These are phyloP conservation scores for Cecidostiba fungosa DNA, from an alignment of 2,888 invertebrate species.

Conservation along the genomic window DNA sequence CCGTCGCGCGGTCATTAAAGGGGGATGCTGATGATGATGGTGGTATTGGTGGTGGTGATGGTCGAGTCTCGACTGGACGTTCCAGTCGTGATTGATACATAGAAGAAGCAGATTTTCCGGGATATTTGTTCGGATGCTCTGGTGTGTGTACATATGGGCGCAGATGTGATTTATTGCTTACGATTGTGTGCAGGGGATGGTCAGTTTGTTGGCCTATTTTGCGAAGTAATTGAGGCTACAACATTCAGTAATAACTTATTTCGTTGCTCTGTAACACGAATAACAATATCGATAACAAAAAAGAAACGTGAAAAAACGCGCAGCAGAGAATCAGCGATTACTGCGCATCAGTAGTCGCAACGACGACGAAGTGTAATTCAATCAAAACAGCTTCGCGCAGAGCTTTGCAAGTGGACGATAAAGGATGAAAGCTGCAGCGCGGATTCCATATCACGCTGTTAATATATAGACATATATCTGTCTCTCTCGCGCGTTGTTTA, in stretches of 20 bases:
- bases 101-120: conserved; percentile 4
- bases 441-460: not conserved
- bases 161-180: not conserved
- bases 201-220: not conserved
- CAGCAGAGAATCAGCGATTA: not conserved
- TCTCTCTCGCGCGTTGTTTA: not conserved
- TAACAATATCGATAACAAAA: not conserved
- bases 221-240: too few relatives aligned
- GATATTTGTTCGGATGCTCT: not conserved
- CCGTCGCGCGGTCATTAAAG: not conserved
- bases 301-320: not conserved
- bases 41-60: not conserved
- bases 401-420: conserved; percentile 1
- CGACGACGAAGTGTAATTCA: conserved; percentile 21
- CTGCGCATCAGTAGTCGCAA: not conserved
- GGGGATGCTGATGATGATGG: not conserved
- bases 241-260: too few relatives aligned
- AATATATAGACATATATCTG: not conserved
- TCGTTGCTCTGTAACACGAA: too few relatives aligned
- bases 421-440: conserved; percentile 1
- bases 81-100: conserved; percentile 16
- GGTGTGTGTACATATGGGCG: too few relatives aligned
- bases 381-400: not conserved
- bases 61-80: not conserved
- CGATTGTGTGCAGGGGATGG: not conserved